Conservation (phyloP, 1,140 invertebrate genomes). For the Penaeus chinensis region DNA sequence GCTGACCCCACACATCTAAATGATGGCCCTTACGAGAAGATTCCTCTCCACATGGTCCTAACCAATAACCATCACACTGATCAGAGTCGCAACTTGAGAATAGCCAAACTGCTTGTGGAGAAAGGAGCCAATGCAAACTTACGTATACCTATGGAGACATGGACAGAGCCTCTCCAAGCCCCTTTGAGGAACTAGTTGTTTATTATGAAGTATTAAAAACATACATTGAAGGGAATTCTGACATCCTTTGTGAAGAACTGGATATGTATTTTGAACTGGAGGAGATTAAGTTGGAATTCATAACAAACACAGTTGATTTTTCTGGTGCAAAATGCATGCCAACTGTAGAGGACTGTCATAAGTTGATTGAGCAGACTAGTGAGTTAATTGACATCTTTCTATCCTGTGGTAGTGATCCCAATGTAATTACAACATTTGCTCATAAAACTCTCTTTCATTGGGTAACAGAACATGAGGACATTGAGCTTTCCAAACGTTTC, state of each 20-base stretch:
- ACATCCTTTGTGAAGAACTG: constrained; percentile 41
- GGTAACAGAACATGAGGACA: constrained; percentile 53
- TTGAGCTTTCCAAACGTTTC: constrained; percentile 30
- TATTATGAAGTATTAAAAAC: constrained; percentile 46
- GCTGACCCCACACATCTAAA: constrained; percentile 36
- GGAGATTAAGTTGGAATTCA: constrained; percentile 34
- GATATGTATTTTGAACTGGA: constrained; percentile 46
- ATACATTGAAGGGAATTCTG: constrained; percentile 28
- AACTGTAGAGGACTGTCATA: constrained; percentile 19
- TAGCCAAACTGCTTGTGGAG: constrained; percentile 44
- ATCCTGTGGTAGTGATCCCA: constrained; percentile 46
- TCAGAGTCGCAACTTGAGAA: constrained; percentile 28
- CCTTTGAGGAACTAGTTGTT: constrained; percentile 53
- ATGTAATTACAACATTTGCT: constrained; percentile 51
- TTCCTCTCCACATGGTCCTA: constrained; percentile 47
- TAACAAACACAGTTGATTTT: constrained; percentile 44
- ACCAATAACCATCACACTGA: constrained; percentile 26
- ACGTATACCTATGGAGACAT: constrained; percentile 40
- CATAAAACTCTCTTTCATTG: constrained; percentile 56
- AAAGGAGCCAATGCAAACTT: constrained; percentile 52
- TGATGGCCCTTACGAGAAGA: constrained; percentile 45
- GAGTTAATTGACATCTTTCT: constrained; percentile 46
- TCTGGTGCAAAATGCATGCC: constrained; percentile 22
- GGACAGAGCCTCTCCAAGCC: constrained; percentile 37
- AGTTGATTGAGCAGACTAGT: constrained; percentile 40